Evolutionary conservation across 2,888 invertebrate genomes (phyloP).

Genomic region (Pseudococcus jackbeardsleyi): DNA sequence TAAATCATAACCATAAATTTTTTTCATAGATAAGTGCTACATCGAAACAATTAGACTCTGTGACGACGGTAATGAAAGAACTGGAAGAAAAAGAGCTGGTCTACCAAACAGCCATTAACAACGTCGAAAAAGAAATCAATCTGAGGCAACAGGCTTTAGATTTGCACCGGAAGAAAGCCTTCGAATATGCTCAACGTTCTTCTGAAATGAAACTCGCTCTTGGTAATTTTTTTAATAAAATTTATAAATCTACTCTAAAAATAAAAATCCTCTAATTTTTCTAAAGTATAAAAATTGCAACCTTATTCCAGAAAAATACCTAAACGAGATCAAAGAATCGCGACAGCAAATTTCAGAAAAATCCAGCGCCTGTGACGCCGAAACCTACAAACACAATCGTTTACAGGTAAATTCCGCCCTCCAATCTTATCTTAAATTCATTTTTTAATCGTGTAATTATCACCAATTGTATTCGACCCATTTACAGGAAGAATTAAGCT

Average conservation of each 20-base stretch:
- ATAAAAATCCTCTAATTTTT: neutral
- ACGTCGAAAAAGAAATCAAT: slow-evolving; percentile 93
- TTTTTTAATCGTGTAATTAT: neutral
- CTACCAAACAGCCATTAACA: slow-evolving; percentile 90
- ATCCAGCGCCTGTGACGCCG: slow-evolving; percentile 94
- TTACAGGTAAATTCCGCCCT: slow-evolving; percentile 76
- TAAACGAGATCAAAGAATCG: slow-evolving; percentile 97
- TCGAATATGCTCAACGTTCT: slow-evolving; percentile 96
- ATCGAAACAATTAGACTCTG: slow-evolving; percentile 91
- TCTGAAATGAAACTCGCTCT: slow-evolving; percentile 96
- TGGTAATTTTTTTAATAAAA: slow-evolving; percentile 72
- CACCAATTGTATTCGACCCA: neutral
- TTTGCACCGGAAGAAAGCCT: slow-evolving; percentile 97
- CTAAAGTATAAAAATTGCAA: neutral
- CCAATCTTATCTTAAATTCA: neutral
- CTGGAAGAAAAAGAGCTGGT: slow-evolving; percentile 96
- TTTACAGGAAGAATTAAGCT: slow-evolving; percentile 89
- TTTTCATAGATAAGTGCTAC: neutral
- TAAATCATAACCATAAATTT: too few species aligned
- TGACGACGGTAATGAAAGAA: slow-evolving; percentile 92
- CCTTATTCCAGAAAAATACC: slow-evolving; percentile 85
- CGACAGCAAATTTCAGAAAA: slow-evolving; percentile 97
- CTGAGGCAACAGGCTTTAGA: slow-evolving; percentile 96
- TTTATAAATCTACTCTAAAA: neutral
- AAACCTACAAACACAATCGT: slow-evolving; percentile 95